Conservation (phyloP, 64 coral and sea anemone species). For the Montipora cactus region DNA sequence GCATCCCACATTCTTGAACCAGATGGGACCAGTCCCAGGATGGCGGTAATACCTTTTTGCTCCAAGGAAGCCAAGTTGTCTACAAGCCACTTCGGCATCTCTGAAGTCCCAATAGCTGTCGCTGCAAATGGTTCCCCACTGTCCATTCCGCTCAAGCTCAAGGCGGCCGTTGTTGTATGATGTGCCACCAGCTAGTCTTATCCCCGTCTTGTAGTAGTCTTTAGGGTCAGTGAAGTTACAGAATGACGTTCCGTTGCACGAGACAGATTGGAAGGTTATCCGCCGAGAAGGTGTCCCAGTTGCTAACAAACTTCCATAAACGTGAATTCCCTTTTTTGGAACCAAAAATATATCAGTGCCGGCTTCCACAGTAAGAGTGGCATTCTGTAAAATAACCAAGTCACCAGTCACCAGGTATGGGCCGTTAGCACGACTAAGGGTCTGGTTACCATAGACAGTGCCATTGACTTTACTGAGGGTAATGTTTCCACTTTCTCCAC, state of each 20-base stretch:
- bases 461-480: conserved; percentile 7
- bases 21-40: conserved; percentile 20
- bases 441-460: not conserved
- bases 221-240: conserved; percentile 21
- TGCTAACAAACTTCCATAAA: conserved; percentile 56
- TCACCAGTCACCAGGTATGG: conserved; percentile 73
- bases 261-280: conserved; percentile 55
- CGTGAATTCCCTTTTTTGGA: conserved; percentile 39
- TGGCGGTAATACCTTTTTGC: conserved; percentile 54
- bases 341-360: conserved; percentile 46
- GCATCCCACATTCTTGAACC: conserved; percentile 45
- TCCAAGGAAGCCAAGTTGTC: conserved; percentile 71
- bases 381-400: conserved; percentile 40
- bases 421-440: conserved; percentile 10
- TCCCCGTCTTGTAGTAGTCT: conserved; percentile 23
- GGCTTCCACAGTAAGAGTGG: conserved; percentile 57
- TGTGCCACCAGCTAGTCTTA: conserved; percentile 60
- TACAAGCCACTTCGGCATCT: conserved; percentile 74
- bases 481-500: not conserved
- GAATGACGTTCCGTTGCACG: conserved; percentile 22
- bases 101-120: conserved; percentile 38
- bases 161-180: conserved; percentile 67
- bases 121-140: conserved; percentile 75
- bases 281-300: conserved; percentile 39
- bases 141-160: conserved; percentile 55